Evolutionary conservation across 2,888 invertebrate species (phyloP).

Genomic region (Neoascia interrupta): DNA sequence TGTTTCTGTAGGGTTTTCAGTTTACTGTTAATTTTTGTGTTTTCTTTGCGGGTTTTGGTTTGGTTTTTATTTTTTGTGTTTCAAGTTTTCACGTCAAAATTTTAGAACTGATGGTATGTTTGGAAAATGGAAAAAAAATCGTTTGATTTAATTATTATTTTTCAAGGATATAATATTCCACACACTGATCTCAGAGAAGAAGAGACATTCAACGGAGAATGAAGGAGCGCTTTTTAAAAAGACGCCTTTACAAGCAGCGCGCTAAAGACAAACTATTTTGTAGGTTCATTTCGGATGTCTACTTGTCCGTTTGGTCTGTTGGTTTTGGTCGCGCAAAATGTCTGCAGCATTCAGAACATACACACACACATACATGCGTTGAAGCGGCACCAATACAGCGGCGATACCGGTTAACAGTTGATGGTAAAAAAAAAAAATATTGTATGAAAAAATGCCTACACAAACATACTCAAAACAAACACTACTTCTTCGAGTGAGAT

Average conservation of each 20-base stretch:
- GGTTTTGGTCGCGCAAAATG: slow-evolving; percentile 9
- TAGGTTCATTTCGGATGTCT: too few relatives aligned
- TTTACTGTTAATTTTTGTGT: slow-evolving; percentile 59
- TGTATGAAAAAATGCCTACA: slow-evolving; percentile 3
- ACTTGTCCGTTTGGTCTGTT: not conserved
- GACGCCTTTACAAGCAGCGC: slow-evolving; percentile 61
- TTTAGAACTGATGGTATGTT: not conserved
- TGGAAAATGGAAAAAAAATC: too few relatives aligned
- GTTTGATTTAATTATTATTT: not conserved
- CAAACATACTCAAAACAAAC: not conserved
- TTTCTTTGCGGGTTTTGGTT: too few relatives aligned
- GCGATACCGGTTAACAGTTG: too few relatives aligned
- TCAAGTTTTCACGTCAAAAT: slow-evolving; percentile 38
- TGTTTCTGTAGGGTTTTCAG: slow-evolving; percentile 48
- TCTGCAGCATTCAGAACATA: slow-evolving; percentile 14
- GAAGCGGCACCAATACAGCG: not conserved
- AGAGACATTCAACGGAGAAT: slow-evolving; percentile 49
- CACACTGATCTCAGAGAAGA: slow-evolving; percentile 38
- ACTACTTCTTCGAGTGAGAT: slow-evolving; percentile 22
- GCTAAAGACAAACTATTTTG: slow-evolving; percentile 64
- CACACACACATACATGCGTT: not conserved
- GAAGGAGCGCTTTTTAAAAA: slow-evolving; percentile 44
- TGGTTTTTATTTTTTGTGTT: too few relatives aligned
- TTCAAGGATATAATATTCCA: slow-evolving; percentile 37
- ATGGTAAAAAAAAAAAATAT: not conserved